phyloP scores from a whole-genome alignment of 2,888 invertebrate genomes.

The Mimachlamys varia region DNA sequence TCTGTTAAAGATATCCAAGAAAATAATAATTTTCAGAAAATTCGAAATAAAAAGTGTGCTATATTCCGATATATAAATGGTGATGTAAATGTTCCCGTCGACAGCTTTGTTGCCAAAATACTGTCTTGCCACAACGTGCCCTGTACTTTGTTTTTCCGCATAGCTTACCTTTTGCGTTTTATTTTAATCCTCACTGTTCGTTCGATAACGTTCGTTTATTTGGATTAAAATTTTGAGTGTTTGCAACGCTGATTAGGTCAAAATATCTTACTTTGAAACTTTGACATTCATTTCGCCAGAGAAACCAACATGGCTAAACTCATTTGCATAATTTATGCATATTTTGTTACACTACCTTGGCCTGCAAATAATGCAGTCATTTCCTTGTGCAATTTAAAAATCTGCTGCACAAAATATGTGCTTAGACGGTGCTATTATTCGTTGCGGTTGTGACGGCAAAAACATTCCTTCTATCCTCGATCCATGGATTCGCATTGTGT shows the following conservation, averaged over 20 bases:
- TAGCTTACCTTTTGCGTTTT: background rate
- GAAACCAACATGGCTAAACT: constrained; percentile 54
- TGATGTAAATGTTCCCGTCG: background rate
- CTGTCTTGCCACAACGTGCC: background rate
- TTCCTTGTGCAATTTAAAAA: constrained; percentile 43
- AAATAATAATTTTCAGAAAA: constrained; percentile 1
- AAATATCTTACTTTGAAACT: background rate
- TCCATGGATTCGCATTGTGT: constrained; percentile 51
- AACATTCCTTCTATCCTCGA: constrained; percentile 48
- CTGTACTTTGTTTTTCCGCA: background rate
- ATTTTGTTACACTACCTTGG: constrained; percentile 55
- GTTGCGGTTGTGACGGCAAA: constrained; percentile 49
- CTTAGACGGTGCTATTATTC: constrained; percentile 42
- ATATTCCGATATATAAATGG: background rate
- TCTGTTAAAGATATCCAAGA: background rate
- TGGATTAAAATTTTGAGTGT: background rate
- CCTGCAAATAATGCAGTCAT: constrained; percentile 43
- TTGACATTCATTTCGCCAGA: background rate
- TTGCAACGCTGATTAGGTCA: background rate
- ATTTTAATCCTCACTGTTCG: background rate
- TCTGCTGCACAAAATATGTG: constrained; percentile 19
- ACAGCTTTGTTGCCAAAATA: background rate
- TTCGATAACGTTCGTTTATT: background rate
- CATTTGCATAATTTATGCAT: constrained; percentile 72
- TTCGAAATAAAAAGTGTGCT: background rate